Conservation (phyloP, 2,888 invertebrate species). For the Noctua fimbriata region DNA sequence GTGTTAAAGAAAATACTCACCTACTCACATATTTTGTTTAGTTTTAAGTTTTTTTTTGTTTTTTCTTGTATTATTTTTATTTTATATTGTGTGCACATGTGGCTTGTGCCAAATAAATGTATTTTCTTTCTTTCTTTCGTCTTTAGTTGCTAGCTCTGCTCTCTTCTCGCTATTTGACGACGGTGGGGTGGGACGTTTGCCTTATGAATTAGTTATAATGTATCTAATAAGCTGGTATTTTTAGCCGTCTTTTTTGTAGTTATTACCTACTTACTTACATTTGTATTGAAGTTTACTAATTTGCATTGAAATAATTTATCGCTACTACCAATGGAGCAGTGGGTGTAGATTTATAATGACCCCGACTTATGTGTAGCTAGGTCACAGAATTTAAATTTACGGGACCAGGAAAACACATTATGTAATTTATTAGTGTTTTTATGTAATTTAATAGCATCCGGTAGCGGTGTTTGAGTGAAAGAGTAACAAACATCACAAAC, state of each 20-base stretch:
- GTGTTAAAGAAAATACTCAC: too few species aligned
- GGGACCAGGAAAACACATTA: background rate
- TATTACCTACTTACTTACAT: background rate
- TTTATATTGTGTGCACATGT: too few species aligned
- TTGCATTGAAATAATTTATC: background rate
- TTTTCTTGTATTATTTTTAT: too few species aligned
- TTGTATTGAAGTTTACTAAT: background rate
- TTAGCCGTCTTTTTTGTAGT: background rate
- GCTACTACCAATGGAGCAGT: background rate
- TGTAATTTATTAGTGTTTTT: background rate
- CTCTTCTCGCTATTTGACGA: background rate
- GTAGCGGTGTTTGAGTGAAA: background rate
- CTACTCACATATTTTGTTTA: too few species aligned
- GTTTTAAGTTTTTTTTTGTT: too few species aligned
- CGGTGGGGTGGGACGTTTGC: background rate
- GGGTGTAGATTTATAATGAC: background rate
- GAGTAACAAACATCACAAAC: background rate
- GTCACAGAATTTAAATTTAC: background rate
- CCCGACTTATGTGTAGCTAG: background rate
- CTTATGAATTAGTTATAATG: constrained; percentile 20
- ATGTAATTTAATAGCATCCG: background rate
- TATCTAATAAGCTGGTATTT: constrained; percentile 1
- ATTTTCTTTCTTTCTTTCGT: too few species aligned
- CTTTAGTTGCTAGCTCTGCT: background rate
- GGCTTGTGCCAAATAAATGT: too few species aligned